Conservation (phyloP, 2,113 vertebrate genomes). For the Nannobrachium achirus region DNA sequence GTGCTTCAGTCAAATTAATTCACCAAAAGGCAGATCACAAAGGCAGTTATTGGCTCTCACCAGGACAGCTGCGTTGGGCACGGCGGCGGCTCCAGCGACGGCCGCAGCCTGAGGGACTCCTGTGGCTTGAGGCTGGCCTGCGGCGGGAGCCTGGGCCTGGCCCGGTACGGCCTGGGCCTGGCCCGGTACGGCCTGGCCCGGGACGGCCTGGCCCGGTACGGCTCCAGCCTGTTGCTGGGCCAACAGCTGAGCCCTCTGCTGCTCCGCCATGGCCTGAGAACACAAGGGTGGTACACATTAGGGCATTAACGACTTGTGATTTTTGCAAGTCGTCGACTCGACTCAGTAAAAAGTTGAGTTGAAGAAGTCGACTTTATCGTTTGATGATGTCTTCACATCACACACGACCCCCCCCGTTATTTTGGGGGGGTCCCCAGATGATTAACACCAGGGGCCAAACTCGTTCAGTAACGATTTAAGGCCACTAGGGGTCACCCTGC, state of each 20-base stretch:
- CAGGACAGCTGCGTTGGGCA: slow-evolving; percentile 89
- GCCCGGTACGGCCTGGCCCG: slow-evolving; percentile 71
- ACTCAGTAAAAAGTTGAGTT: not conserved
- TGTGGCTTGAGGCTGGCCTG: slow-evolving; percentile 51
- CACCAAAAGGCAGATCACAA: too few species aligned
- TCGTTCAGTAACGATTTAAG: too few species aligned
- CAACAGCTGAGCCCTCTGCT: slow-evolving; percentile 88
- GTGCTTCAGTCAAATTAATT: too few species aligned
- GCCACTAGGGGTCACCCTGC: too few species aligned
- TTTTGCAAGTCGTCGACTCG: too few species aligned
- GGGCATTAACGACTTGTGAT: too few species aligned
- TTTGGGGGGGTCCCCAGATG: too few species aligned
- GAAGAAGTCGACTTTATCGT: too few species aligned
- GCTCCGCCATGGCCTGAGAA: slow-evolving; percentile 87
- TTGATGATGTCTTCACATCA: too few species aligned
- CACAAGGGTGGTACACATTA: slow-evolving; percentile 29
- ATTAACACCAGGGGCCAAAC: too few species aligned
- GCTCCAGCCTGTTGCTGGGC: slow-evolving; percentile 81
- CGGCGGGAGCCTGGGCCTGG: slow-evolving; percentile 68
- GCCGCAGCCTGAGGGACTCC: slow-evolving; percentile 83
- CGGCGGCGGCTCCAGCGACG: slow-evolving; percentile 82
- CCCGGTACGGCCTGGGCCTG: slow-evolving; percentile 74
- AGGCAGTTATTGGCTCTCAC: slow-evolving; percentile 76
- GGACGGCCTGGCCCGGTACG: slow-evolving; percentile 68
- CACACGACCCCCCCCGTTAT: too few species aligned